Conservation (phyloP, 1,140 invertebrate species). For the Leptinotarsa defecta region DNA sequence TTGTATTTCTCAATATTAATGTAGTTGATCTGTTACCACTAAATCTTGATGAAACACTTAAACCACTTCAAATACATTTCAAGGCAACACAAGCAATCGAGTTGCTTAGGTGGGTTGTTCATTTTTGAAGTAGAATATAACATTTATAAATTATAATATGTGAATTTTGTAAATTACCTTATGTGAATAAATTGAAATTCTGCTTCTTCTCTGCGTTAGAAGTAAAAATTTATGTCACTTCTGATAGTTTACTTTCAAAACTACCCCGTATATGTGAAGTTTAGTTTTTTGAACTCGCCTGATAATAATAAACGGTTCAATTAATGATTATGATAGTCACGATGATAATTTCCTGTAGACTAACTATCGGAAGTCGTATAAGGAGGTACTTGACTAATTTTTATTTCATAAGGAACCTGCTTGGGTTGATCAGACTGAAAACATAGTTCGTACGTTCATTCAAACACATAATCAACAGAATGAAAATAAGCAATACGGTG, state of each 20-base stretch:
- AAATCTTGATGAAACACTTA: too few relatives aligned
- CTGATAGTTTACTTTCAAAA: not conserved
- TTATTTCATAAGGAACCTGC: conserved; percentile 16
- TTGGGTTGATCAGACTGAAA: not conserved
- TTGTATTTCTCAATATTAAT: too few relatives aligned
- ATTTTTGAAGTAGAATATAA: too few relatives aligned
- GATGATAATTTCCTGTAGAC: conserved; percentile 15
- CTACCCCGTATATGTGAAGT: not conserved
- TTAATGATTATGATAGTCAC: conserved; percentile 16
- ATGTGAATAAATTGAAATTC: not conserved
- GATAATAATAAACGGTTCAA: conserved; percentile 25
- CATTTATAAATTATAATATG: too few relatives aligned
- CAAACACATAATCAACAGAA: not conserved
- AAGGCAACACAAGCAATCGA: too few relatives aligned
- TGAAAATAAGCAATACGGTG: not conserved
- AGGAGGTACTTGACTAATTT: conserved; percentile 25
- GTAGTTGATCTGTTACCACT: too few relatives aligned
- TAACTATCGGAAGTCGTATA: conserved; percentile 42
- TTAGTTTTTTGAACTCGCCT: conserved; percentile 21
- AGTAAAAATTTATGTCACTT: not conserved
- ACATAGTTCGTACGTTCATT: not conserved
- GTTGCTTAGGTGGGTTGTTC: too few relatives aligned
- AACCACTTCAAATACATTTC: too few relatives aligned
- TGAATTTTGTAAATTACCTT: too few relatives aligned
- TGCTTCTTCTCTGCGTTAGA: not conserved